Evolutionary conservation across 1,140 invertebrate genomes (phyloP), one percentile per base, ranked within the genome.

Genomic region (Ganaspis sp.): DNA sequence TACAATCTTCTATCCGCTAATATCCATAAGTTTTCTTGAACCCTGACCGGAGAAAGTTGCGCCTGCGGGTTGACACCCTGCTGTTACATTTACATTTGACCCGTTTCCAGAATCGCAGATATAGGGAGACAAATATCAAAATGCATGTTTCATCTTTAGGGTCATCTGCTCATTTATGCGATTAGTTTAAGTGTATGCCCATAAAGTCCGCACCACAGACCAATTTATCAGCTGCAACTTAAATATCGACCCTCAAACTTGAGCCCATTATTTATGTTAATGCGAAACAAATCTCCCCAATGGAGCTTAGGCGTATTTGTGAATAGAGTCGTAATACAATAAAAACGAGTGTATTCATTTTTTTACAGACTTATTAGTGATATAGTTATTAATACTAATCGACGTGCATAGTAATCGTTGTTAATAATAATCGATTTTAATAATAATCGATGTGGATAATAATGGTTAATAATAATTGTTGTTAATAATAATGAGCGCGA

Each of bases 21-120:
- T 78, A 84, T 81, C 82, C 83, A 83, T 84, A 83, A 78, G 82
- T 84, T 83, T 72, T 69, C 77, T 81, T 85, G 74, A 82, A 74
- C 80, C 58, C 49, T 64, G 58, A 64, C 54, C 23, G n/a, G 19
- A 21, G 19, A 54, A 11, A 21, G 5, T 53, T 17, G 58, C 58
- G 58, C n/a, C 23, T 64, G 58, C 26, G 58, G 23, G 12, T n/a
- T 49, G 26, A 26, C 26, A 29, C 58, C 2, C 53, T 21, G 19
- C 53, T 21, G n/a, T 9, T 12, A 0, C n/a, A 3, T 15, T 9
- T 12, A n/a, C n/a, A 4, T 45, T 15, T 23, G 53, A 21, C 15
- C 40, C 5, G 9, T 49, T 34, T 69, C 8, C 19, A 23, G 23
- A 64, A 26, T 64, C 26, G 29, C 15, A 29, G 12, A 64, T 12